These are phyloP conservation scores for Lamproptera curius DNA, from an alignment of 2,888 invertebrate species.

Conservation along the genomic window DNA sequence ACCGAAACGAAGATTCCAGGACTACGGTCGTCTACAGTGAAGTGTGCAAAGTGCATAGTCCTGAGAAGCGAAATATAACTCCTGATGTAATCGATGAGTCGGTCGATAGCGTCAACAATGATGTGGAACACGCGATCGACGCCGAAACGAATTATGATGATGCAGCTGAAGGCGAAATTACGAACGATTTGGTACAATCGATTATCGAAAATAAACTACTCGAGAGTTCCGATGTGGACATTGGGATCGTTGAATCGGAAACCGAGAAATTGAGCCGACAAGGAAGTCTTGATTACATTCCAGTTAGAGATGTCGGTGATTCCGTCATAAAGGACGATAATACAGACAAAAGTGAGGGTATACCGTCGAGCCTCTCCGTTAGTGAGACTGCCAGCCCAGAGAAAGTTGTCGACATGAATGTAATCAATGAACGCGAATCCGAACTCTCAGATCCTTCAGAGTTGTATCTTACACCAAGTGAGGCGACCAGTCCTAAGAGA, in stretches of 20 bases:
- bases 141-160: too few species aligned
- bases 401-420: constrained; percentile 57
- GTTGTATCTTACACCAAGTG: constrained; percentile 83
- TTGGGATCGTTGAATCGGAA: constrained; percentile 52
- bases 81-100: constrained; percentile 47
- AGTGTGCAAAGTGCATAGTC: constrained; percentile 80
- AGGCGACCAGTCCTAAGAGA: constrained; percentile 74
- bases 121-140: too few species aligned
- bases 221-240: constrained; percentile 62
- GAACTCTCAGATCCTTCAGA: constrained; percentile 84
- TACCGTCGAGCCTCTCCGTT: constrained; percentile 68
- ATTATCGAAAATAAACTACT: constrained; percentile 54
- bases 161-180: too few species aligned
- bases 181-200: too few species aligned
- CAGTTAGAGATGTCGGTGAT: constrained; percentile 70
- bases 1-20: constrained; percentile 41
- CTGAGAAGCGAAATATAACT: constrained; percentile 47
- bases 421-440: constrained; percentile 74
- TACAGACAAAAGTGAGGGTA: constrained; percentile 70
- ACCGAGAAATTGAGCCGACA: constrained; percentile 59
- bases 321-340: constrained; percentile 59
- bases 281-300: constrained; percentile 71
- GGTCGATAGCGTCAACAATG: constrained; percentile 36
- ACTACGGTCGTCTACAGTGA: constrained; percentile 79
- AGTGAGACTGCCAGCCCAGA: constrained; percentile 72